phyloP scores from a whole-genome alignment of 1,140 invertebrate genomes.

The Delia radicum region DNA sequence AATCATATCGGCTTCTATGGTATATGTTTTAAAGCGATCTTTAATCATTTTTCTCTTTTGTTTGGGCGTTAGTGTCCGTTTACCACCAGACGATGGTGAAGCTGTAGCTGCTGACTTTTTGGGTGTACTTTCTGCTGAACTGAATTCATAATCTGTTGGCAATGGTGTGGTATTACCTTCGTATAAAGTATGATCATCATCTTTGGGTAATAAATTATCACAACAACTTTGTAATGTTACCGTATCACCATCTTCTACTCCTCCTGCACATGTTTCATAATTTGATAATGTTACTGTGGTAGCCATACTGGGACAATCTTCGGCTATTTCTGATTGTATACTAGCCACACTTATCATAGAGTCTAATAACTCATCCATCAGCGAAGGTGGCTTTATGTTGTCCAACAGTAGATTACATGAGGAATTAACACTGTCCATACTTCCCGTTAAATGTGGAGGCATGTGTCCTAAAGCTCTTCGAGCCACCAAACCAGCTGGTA shows the following conservation, averaged over 20 bases:
- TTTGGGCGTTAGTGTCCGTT: slow-evolving; percentile 68
- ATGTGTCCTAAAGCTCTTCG: slow-evolving; percentile 64
- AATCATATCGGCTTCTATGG: slow-evolving; percentile 63
- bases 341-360: slow-evolving; percentile 84
- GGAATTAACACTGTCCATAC: slow-evolving; percentile 58
- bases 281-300: slow-evolving; percentile 52
- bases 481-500: slow-evolving; percentile 69
- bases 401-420: slow-evolving; percentile 65
- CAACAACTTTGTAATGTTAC: slow-evolving; percentile 54
- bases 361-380: slow-evolving; percentile 75
- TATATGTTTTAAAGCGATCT: slow-evolving; percentile 78
- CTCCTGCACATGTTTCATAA: slow-evolving; percentile 50
- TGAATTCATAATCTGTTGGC: slow-evolving; percentile 59
- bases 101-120: slow-evolving; percentile 58
- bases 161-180: slow-evolving; percentile 55
- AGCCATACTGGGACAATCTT: slow-evolving; percentile 52
- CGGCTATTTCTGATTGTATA: slow-evolving; percentile 75
- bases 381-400: slow-evolving; percentile 78
- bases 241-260: slow-evolving; percentile 62
- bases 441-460: slow-evolving; percentile 40
- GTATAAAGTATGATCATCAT: slow-evolving; percentile 53
- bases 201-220: slow-evolving; percentile 45
- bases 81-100: slow-evolving; percentile 32
- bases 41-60: slow-evolving; percentile 71
- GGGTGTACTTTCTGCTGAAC: slow-evolving; percentile 72